phyloP scores from a whole-genome alignment of 1,140 invertebrate species.

The Sarcophaga peregrina region DNA sequence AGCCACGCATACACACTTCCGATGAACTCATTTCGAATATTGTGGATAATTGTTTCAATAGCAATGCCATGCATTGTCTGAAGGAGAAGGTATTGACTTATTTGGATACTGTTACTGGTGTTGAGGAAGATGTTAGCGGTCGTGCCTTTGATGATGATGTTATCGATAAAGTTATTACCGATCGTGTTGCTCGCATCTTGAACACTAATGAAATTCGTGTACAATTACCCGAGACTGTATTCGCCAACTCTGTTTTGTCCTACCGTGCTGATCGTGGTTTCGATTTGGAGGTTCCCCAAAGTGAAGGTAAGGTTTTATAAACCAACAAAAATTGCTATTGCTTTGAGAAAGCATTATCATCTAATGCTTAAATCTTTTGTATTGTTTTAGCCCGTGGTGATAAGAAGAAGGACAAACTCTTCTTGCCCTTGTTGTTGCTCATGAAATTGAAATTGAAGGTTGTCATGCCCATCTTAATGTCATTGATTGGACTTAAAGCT shows the following conservation, averaged over 20 bases:
- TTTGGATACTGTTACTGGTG: constrained; percentile 76
- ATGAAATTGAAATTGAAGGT: constrained; percentile 86
- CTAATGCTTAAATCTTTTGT: neutral
- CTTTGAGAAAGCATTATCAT: neutral
- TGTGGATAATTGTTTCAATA: constrained; percentile 77
- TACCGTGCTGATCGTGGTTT: constrained; percentile 77
- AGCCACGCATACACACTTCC: constrained; percentile 71
- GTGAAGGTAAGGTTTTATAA: constrained; percentile 65
- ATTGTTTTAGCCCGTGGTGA: constrained; percentile 55
- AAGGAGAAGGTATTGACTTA: constrained; percentile 79
- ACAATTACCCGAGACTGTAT: constrained; percentile 78
- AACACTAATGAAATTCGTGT: constrained; percentile 78
- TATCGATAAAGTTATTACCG: constrained; percentile 79
- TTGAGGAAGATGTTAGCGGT: constrained; percentile 72
- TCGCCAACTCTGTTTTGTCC: constrained; percentile 74
- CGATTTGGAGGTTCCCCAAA: constrained; percentile 70
- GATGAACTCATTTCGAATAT: constrained; percentile 78
- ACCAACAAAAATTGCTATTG: neutral
- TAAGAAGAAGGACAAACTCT: constrained; percentile 82
- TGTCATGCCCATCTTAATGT: constrained; percentile 82
- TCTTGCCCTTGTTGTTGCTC: constrained; percentile 80
- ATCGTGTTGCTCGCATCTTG: constrained; percentile 76
- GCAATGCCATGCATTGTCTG: constrained; percentile 75
- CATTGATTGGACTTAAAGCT: constrained; percentile 82
- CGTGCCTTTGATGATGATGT: constrained; percentile 71